These are phyloP conservation scores for Nymphalis c-album DNA, from an alignment of 2,888 invertebrate species.

Conservation along the genomic window DNA sequence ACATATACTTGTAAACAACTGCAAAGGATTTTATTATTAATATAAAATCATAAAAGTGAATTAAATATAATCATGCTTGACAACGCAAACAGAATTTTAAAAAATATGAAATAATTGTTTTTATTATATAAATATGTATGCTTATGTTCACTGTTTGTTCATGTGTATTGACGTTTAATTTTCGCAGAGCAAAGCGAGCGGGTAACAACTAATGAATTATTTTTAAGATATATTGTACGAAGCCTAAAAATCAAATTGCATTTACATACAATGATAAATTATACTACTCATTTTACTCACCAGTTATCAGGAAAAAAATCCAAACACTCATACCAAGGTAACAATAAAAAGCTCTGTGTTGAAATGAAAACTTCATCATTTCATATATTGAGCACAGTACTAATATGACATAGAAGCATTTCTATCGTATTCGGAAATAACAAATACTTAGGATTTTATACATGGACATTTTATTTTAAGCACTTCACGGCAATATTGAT, in stretches of 20 bases:
- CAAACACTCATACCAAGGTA: conserved; percentile 90
- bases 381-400: conserved; percentile 50
- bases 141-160: no score
- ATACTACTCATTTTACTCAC: conserved; percentile 9
- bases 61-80: no score
- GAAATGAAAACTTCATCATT: conserved; percentile 79
- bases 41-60: no score
- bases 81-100: no score
- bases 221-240: no score
- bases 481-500: conserved; percentile 31
- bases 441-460: neutral
- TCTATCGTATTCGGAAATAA: neutral
- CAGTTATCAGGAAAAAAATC: conserved; percentile 60
- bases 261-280: no score
- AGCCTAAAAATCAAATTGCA: no score
- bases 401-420: neutral
- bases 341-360: conserved; percentile 90
- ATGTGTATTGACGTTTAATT: neutral
- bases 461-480: neutral
- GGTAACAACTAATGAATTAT: no score
- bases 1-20: conserved; percentile 91
- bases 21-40: conserved; percentile 41
- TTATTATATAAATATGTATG: no score
- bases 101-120: no score
- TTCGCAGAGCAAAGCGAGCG: neutral